A percentile compares a stretch with the other conserved stretches of the same genome.
phyloP scores from a whole-genome alignment of 2,888 invertebrate species.

The Dryadula phaetusa region DNA sequence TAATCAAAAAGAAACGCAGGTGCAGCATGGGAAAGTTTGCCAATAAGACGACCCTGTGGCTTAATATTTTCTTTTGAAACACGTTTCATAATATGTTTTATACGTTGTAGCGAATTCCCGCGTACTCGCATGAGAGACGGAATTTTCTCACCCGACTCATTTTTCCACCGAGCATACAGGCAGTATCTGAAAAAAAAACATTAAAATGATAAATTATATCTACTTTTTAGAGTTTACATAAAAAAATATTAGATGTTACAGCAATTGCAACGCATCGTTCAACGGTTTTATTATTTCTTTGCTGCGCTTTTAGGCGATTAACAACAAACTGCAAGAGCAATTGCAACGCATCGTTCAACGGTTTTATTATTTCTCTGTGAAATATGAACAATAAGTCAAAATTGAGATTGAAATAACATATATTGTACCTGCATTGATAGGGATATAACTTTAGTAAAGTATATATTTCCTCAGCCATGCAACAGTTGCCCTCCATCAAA shows the following conservation, averaged over 20 bases:
- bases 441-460: conserved; percentile 93
- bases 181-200: conserved; percentile 86
- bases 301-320: too few relatives aligned
- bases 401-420: neutral
- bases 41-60: conserved; percentile 96
- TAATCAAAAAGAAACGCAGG: conserved; percentile 98
- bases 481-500: conserved; percentile 96
- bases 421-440: conserved; percentile 89
- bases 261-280: too few relatives aligned
- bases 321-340: too few relatives aligned
- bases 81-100: conserved; percentile 98
- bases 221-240: too few relatives aligned
- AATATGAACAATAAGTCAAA: neutral
- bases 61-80: conserved; percentile 99
- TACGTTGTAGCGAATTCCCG: conserved; percentile 94
- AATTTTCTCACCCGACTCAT: conserved; percentile 89
- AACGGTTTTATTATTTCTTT: too few relatives aligned
- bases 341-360: too few relatives aligned
- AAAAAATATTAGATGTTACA: too few relatives aligned
- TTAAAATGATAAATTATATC: too few relatives aligned
- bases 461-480: conserved; percentile 98
- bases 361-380: neutral
- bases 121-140: conserved; percentile 93
- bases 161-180: conserved; percentile 98
- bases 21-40: conserved; percentile 98